Base-by-base conservation (phyloP, 1,140 invertebrate species). In the Trachymyrmex cornetzi region DNA sequence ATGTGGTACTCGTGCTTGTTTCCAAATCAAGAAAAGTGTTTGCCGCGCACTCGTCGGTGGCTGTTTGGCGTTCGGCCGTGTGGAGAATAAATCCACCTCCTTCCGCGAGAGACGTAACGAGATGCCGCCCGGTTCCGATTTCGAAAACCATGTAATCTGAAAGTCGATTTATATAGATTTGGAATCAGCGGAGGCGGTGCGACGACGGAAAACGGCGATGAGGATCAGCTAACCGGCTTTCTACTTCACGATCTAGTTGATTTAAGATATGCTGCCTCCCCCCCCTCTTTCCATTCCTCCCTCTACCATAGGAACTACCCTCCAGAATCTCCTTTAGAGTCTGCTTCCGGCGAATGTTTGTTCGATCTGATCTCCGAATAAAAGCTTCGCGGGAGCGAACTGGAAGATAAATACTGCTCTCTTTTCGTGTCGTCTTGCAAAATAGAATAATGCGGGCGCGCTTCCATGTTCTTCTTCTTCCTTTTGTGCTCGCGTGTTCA, bases 121-220 rank as follows among this genome's bases (percentile, higher is more conserved):
- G 75, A 84, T 27, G 77, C 44, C 75, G 84, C 50, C 74, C 24
- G 71, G 9, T 84, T 74, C n/a, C 53, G 38, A 82, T 82, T 61
- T 27, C 69, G n/a, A 75, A 84, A 84, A 84, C 24, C 55, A n/a
- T 84, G 89, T 84, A 88, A 92, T 90, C 90, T 90, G 82, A 85
- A 92, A 91, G 91, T 90, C 89, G 91, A 93, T 93, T 88, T 90
- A 87, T 93, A 92, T 92, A 88, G 92, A 92, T 93, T 90, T 75
- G 85, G 86, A 92, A 80, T 84, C 86, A 66, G 61, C 34, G 77
- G 48, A 59, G 34, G 50, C 69, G 77, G 44, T 30, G 12, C 27
- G 57, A 64, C 14, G 34, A 34, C 27, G 34, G 59, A 27, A 85
- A 89, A 75, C 38, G 80, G 24, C 80, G 80, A 84, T 61, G 80